phyloP scores from a whole-genome alignment of 2,888 invertebrate genomes.

The Labia minor region DNA sequence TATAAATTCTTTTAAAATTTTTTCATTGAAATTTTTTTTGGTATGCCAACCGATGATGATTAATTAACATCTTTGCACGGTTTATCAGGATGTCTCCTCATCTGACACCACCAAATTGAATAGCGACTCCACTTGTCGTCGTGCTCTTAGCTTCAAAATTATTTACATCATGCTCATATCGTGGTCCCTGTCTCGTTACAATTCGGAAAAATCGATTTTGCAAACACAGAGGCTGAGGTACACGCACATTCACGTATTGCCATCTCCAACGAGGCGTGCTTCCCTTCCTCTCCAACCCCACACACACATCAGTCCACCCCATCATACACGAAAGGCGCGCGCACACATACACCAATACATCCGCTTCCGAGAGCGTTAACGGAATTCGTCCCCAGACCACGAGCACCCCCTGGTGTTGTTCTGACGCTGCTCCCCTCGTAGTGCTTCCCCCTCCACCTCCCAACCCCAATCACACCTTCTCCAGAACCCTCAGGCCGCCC shows the following conservation, averaged over 20 bases:
- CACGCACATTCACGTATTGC: not conserved
- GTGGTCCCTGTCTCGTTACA: slow-evolving; percentile 2
- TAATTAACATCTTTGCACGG: too few species aligned
- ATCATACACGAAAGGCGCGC: not conserved
- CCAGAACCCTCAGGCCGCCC: too few species aligned
- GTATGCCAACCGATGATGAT: too few species aligned
- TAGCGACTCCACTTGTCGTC: too few species aligned
- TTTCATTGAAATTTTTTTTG: too few species aligned
- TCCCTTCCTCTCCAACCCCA: not conserved
- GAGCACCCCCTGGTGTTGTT: not conserved
- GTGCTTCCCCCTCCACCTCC: too few species aligned
- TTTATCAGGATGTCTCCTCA: too few species aligned
- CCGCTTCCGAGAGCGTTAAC: not conserved
- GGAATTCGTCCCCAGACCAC: not conserved
- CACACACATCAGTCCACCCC: not conserved
- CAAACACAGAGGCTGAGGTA: not conserved
- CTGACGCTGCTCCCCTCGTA: too few species aligned
- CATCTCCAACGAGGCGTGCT: not conserved
- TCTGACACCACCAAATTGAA: too few species aligned
- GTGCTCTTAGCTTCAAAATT: too few species aligned
- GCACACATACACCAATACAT: not conserved
- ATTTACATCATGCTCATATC: not conserved
- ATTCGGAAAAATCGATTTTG: slow-evolving; percentile 1
- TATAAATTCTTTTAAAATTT: too few species aligned
- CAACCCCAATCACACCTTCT: too few species aligned